Evolutionary conservation across 2,797 vertebrate genomes (phyloP).

Genomic region (Ctenopoma multispine): DNA sequence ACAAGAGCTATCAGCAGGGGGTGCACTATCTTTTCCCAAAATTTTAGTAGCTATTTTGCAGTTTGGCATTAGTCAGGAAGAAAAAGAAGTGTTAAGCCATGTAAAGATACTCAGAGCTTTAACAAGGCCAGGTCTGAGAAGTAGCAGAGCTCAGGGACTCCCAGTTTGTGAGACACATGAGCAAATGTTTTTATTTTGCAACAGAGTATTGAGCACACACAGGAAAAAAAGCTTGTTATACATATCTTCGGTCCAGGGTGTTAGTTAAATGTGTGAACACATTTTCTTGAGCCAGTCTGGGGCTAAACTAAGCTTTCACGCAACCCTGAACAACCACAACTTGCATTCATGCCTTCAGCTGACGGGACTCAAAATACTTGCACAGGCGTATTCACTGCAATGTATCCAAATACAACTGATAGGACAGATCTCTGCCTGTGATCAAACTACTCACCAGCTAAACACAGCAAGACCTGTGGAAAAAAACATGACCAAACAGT

Average conservation of each 20-base stretch:
- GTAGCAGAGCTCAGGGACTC: conserved; percentile 25
- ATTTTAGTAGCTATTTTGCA: conserved; percentile 16
- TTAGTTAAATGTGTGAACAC: conserved; percentile 33
- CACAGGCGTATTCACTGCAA: background rate
- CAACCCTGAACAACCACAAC: conserved; percentile 10
- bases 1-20: conserved; percentile 52
- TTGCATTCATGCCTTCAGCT: conserved; percentile 16
- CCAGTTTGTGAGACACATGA: conserved; percentile 39
- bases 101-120: conserved; percentile 38
- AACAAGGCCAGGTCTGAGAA: conserved; percentile 15
- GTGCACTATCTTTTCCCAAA: conserved; percentile 47
- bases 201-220: conserved; percentile 14
- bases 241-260: conserved; percentile 16
- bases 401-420: conserved; percentile 26
- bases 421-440: conserved; percentile 33
- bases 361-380: background rate
- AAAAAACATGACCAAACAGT: conserved; percentile 46
- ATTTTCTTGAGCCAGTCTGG: conserved; percentile 16
- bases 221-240: conserved; percentile 15
- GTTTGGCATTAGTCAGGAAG: conserved; percentile 30
- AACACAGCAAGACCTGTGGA: conserved; percentile 21
- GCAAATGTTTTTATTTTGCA: conserved; percentile 52
- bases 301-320: conserved; percentile 20
- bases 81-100: conserved; percentile 36
- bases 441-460: conserved; percentile 15